phyloP scores from a whole-genome alignment of 2,888 invertebrate species.

The Lithodes maja region DNA sequence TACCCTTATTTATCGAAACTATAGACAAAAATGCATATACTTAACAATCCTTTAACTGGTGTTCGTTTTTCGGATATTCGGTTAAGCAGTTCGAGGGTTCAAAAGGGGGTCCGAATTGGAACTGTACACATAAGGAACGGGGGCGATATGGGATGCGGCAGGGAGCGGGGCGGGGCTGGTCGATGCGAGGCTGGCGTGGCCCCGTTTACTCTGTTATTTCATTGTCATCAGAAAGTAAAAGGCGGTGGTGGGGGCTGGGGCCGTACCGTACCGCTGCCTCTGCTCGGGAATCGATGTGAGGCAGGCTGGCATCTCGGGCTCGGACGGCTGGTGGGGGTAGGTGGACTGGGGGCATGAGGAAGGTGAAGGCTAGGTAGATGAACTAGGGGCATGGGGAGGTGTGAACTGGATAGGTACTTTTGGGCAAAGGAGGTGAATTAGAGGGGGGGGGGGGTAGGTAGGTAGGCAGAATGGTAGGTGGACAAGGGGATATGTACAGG shows the following conservation, averaged over 20 bases:
- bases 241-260: constrained; percentile 36
- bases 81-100: too few species aligned
- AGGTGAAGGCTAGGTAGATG: neutral
- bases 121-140: neutral
- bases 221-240: constrained; percentile 58
- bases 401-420: neutral
- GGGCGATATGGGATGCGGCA: constrained; percentile 18
- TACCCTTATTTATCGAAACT: too few species aligned
- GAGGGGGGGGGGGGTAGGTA: neutral
- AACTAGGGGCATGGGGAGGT: neutral
- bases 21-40: too few species aligned
- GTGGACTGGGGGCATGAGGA: neutral
- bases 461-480: neutral
- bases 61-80: too few species aligned
- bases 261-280: neutral
- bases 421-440: neutral
- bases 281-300: constrained; percentile 36
- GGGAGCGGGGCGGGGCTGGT: constrained; percentile 24
- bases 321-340: neutral
- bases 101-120: too few species aligned
- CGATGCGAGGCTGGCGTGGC: constrained; percentile 50
- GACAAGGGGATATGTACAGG: too few species aligned
- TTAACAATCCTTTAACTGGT: too few species aligned
- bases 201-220: constrained; percentile 55
- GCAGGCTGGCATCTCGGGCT: neutral